These are phyloP conservation scores for Tyrannus savana DNA, from an alignment of 2,113 vertebrate genomes.

Conservation along the genomic window DNA sequence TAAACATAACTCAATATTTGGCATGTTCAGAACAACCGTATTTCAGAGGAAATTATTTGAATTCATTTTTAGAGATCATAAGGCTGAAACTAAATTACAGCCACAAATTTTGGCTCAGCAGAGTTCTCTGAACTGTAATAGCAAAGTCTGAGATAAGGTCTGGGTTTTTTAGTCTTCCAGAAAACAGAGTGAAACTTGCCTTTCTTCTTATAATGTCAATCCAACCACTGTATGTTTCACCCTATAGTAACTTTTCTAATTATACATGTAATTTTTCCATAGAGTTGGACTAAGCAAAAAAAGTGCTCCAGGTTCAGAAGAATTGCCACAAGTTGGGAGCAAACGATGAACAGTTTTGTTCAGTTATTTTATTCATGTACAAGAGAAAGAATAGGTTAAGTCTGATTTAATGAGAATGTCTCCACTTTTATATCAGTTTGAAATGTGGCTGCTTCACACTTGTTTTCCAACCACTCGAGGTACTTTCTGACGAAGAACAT, in stretches of 20 bases:
- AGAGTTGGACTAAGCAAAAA: neutral
- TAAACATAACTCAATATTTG: slow-evolving; percentile 40
- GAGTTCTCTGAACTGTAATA: slow-evolving; percentile 5
- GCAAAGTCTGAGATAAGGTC: neutral
- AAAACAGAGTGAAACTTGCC: neutral
- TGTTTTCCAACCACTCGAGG: neutral
- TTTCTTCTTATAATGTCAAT: neutral
- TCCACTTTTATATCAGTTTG: neutral
- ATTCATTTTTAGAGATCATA: slow-evolving; percentile 35
- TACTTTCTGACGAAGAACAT: neutral
- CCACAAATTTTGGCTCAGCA: neutral
- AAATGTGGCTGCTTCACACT: neutral
- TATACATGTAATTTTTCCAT: neutral
- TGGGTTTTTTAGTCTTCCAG: neutral
- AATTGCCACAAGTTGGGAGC: neutral
- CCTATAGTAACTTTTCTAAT: neutral
- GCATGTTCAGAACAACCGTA: slow-evolving; percentile 20
- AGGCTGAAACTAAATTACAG: slow-evolving; percentile 20
- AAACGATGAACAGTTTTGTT: neutral
- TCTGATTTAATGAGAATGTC: neutral
- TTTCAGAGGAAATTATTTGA: slow-evolving; percentile 34
- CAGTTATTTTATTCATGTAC: neutral
- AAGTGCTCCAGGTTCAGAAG: neutral
- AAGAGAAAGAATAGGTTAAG: neutral
- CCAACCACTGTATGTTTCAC: neutral